phyloP scores from a whole-genome alignment of 2,113 vertebrate species.

The Asarcornis scutulata region DNA sequence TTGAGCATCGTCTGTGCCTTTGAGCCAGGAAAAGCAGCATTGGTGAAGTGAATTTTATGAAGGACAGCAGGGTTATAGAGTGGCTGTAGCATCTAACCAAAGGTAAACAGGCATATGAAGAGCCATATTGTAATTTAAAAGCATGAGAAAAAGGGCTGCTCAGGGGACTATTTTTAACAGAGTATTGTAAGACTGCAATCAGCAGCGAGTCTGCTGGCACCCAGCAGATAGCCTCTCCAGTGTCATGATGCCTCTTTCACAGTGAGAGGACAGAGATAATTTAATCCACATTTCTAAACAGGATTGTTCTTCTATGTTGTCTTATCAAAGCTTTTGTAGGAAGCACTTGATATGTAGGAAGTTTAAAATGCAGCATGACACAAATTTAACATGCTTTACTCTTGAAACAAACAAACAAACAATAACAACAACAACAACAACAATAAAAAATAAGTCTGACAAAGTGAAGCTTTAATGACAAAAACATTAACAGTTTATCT shows the following conservation, averaged over 20 bases:
- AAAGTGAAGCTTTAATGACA: background rate
- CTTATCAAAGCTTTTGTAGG: background rate
- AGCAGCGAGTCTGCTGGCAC: background rate
- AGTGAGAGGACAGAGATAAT: background rate
- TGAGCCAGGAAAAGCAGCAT: background rate
- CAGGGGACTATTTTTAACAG: background rate
- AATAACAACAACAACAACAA: background rate
- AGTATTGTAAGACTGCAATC: background rate
- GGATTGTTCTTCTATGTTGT: background rate
- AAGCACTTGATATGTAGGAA: background rate
- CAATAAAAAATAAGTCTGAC: too few species aligned
- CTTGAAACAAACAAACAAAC: background rate
- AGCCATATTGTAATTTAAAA: background rate
- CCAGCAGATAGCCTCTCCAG: background rate
- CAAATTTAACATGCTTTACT: background rate
- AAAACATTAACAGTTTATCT: background rate
- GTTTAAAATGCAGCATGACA: background rate
- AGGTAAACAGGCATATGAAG: background rate
- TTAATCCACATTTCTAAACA: background rate
- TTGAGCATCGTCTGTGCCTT: background rate
- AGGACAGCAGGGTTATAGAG: accelerated
- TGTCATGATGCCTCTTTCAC: background rate
- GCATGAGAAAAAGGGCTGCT: background rate
- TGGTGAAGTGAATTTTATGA: background rate
- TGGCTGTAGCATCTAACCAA: background rate